phyloP scores from a whole-genome alignment of 2,888 invertebrate genomes.

The Cataglyphis livida region DNA sequence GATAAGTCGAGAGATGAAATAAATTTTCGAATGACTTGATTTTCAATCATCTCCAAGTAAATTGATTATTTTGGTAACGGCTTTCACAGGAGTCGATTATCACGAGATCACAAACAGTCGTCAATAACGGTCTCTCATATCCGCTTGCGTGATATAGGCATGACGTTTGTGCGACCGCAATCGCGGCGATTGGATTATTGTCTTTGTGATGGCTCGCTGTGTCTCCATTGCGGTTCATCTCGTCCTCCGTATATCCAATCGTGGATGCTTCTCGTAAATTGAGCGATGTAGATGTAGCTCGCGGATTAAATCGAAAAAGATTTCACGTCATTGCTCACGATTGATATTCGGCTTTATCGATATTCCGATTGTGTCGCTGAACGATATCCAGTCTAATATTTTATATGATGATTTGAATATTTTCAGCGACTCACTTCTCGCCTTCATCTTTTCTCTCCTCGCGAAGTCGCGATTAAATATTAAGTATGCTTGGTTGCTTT shows the following conservation, averaged over 20 bases:
- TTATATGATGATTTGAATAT: neutral
- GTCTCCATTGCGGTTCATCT: conserved; percentile 32
- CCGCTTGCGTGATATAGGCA: conserved; percentile 6
- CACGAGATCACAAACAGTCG: conserved; percentile 10
- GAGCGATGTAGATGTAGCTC: neutral
- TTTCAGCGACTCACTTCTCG: neutral
- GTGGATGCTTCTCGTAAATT: neutral
- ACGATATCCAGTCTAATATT: conserved; percentile 15
- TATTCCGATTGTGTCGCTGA: neutral
- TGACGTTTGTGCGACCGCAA: conserved; percentile 34
- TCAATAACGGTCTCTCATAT: conserved; percentile 32
- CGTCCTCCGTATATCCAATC: neutral
- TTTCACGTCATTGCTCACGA: neutral
- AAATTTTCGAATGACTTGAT: neutral
- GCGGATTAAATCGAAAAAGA: conserved; percentile 32
- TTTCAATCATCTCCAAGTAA: neutral
- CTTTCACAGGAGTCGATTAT: conserved; percentile 11
- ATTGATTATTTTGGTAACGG: neutral
- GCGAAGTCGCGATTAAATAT: neutral
- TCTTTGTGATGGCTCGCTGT: conserved; percentile 26
- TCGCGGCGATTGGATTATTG: conserved; percentile 37
- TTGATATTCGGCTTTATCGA: conserved; percentile 9
- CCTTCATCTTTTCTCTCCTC: neutral
- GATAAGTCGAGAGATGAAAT: neutral
- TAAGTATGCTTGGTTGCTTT: neutral